Evolutionary conservation across 2,888 invertebrate species (phyloP).

Genomic region (Carcina quercana): DNA sequence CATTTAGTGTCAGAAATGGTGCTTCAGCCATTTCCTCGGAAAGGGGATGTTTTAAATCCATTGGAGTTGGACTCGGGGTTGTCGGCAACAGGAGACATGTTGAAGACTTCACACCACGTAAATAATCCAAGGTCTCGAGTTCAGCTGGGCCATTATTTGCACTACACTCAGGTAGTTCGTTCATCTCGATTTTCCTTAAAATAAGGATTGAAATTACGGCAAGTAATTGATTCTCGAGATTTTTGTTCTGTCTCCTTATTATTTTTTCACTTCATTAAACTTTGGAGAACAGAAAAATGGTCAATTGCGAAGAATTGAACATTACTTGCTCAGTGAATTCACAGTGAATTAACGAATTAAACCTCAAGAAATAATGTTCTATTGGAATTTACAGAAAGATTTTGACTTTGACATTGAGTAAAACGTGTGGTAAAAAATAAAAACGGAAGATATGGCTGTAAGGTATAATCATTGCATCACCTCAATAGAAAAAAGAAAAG

Average conservation of each 20-base stretch:
- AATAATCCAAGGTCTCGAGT: slow-evolving; percentile 55
- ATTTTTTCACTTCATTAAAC: neutral
- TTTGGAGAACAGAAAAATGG: neutral
- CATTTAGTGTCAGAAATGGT: slow-evolving; percentile 51
- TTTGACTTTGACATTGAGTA: too few species aligned
- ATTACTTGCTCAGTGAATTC: too few species aligned
- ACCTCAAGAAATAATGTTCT: too few species aligned
- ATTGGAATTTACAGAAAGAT: too few species aligned
- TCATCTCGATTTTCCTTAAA: slow-evolving; percentile 37
- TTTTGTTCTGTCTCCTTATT: neutral
- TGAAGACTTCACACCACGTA: slow-evolving; percentile 77
- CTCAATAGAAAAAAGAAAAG: too few species aligned
- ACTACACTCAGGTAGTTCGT: slow-evolving; percentile 46
- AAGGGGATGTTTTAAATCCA: slow-evolving; percentile 75
- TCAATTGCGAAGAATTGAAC: too few species aligned
- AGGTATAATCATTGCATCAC: too few species aligned
- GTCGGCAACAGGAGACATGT: slow-evolving; percentile 76
- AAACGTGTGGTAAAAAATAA: too few species aligned
- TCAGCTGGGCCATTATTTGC: slow-evolving; percentile 35
- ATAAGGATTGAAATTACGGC: too few species aligned
- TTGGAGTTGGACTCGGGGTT: slow-evolving; percentile 76
- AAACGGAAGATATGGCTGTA: too few species aligned
- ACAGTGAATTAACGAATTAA: too few species aligned
- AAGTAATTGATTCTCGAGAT: too few species aligned
- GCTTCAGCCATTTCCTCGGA: slow-evolving; percentile 68